These are phyloP conservation scores for Drosophila longiperda DNA, from an alignment of 2,888 invertebrate species.

Conservation along the genomic window DNA sequence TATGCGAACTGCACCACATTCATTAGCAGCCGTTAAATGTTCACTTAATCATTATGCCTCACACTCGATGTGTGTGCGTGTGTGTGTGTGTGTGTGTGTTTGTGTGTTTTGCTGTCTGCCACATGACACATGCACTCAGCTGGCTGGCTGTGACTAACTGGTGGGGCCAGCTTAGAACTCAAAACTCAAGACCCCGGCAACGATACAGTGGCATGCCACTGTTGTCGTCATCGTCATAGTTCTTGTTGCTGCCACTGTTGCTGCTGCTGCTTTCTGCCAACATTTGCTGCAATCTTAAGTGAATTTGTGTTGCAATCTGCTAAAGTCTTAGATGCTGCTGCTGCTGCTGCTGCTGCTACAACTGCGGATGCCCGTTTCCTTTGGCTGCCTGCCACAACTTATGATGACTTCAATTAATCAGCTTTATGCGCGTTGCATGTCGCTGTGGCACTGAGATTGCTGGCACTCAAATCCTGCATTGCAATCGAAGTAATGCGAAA, in stretches of 20 bases:
- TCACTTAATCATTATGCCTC: constrained; percentile 72
- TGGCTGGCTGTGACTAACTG: constrained; percentile 13
- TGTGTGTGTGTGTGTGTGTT: neutral
- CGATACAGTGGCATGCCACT: constrained; percentile 57
- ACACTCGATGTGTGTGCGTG: neutral
- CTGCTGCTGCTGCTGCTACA: neutral
- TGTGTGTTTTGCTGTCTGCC: constrained; percentile 18
- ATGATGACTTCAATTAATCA: constrained; percentile 78
- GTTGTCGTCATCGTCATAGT: constrained; percentile 35
- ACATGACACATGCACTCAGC: constrained; percentile 52
- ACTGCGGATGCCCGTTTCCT: constrained; percentile 25
- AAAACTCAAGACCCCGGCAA: constrained; percentile 44
- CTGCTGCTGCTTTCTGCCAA: constrained; percentile 33
- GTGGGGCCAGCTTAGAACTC: constrained; percentile 49
- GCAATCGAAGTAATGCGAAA: constrained; percentile 15
- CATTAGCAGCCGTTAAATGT: constrained; percentile 80
- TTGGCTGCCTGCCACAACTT: constrained; percentile 57
- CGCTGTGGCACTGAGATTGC: constrained; percentile 56
- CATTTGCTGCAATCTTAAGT: constrained; percentile 73
- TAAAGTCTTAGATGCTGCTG: constrained; percentile 32
- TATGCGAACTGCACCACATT: constrained; percentile 71
- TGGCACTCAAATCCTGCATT: constrained; percentile 29
- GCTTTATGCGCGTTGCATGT: constrained; percentile 57
- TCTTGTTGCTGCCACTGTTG: constrained; percentile 12
- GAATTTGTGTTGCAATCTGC: constrained; percentile 75